Conservation (phyloP, 1,140 invertebrate genomes). For the Harpegnathos saltator region DNA sequence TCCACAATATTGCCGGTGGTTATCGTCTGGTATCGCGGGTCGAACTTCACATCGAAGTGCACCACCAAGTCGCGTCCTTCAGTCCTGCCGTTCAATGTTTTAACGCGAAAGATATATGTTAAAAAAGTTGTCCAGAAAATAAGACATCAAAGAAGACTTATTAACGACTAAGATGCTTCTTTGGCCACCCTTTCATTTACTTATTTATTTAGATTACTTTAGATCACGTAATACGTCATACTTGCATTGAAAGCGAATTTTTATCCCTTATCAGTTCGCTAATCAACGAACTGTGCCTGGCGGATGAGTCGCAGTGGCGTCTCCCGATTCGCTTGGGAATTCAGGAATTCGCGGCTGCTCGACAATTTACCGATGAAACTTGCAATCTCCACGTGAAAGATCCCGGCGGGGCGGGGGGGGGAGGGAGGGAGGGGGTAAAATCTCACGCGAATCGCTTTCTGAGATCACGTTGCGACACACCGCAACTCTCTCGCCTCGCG, state of each 20-base stretch:
- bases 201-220: not conserved
- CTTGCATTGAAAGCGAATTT: not conserved
- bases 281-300: not conserved
- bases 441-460: no score
- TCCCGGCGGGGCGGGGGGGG: no score
- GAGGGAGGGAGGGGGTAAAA: no score
- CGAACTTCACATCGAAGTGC: conserved; percentile 91
- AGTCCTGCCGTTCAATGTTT: conserved; percentile 82
- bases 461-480: no score
- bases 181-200: not conserved
- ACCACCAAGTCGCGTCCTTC: conserved; percentile 89
- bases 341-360: not conserved
- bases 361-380: not conserved
- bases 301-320: no score
- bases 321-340: not conserved
- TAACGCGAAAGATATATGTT: not conserved
- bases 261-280: not conserved
- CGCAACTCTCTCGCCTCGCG: not conserved
- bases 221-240: not conserved
- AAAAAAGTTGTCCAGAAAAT: not conserved
- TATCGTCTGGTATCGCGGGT: conserved; percentile 87
- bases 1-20: conserved; percentile 86
- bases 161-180: not conserved
- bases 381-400: not conserved
- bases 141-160: not conserved